Evolutionary conservation across 2,888 invertebrate species (phyloP).

Genomic region (Lithophane semibrunnea): DNA sequence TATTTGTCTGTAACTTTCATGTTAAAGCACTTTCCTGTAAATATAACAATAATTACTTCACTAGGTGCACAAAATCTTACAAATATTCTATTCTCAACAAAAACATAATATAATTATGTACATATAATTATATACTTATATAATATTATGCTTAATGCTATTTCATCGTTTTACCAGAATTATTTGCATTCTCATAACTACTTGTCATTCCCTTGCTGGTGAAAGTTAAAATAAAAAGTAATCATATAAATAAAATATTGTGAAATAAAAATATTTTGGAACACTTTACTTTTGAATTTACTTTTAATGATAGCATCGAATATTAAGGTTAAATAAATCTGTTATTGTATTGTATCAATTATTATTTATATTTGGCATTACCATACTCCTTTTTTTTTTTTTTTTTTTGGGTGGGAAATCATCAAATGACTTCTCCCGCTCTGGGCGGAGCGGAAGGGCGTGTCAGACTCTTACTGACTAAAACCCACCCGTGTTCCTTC

Average conservation of each 20-base stretch:
- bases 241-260: neutral
- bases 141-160: neutral
- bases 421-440: no score
- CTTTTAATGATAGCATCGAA: neutral
- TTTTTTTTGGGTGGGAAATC: no score
- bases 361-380: neutral
- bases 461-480: no score
- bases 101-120: neutral
- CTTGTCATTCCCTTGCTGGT: neutral
- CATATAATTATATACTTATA: neutral
- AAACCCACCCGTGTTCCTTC: no score
- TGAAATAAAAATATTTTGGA: neutral
- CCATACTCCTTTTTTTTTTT: no score
- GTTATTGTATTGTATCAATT: neutral
- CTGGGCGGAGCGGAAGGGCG: no score
- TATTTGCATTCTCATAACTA: neutral
- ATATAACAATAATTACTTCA: constrained; percentile 52
- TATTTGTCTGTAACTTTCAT: constrained; percentile 30
- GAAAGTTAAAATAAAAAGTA: neutral
- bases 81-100: constrained; percentile 5
- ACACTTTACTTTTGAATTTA: neutral
- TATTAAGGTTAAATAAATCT: neutral
- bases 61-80: constrained; percentile 51
- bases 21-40: constrained; percentile 59
- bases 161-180: neutral